Evolutionary conservation across 2,888 invertebrate genomes (phyloP).

Genomic region (Agapostemon virescens): DNA sequence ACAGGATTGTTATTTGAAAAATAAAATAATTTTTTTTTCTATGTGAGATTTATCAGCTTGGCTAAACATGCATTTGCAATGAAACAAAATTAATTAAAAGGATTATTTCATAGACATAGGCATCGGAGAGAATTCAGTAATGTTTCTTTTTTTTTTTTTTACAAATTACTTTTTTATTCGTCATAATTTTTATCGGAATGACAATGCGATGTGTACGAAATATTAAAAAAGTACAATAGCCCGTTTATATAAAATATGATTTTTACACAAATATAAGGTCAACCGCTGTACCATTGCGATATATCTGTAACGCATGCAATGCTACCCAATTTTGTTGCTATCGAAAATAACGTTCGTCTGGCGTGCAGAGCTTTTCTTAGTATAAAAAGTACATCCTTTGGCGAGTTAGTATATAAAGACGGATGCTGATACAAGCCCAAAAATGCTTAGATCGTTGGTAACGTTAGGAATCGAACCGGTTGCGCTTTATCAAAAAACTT

Average conservation of each 20-base stretch:
- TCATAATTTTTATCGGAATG: constrained; percentile 76
- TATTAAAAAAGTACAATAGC: constrained; percentile 80
- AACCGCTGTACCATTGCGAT: constrained; percentile 69
- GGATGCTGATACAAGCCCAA: constrained; percentile 52
- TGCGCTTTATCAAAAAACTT: constrained; percentile 4
- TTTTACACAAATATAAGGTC: constrained; percentile 77
- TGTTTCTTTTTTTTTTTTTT: constrained; percentile 48
- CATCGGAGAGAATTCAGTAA: not conserved
- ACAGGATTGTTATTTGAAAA: not conserved
- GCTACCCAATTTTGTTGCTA: constrained; percentile 68
- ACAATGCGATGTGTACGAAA: constrained; percentile 77
- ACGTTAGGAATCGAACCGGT: constrained; percentile 27
- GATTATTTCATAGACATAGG: not conserved
- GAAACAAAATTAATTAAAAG: not conserved
- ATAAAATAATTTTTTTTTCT: not conserved
- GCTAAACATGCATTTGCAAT: not conserved
- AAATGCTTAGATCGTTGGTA: constrained; percentile 35
- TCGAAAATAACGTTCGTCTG: constrained; percentile 69
- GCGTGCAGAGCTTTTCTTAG: constrained; percentile 59
- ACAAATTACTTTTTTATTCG: constrained; percentile 76
- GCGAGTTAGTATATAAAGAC: constrained; percentile 56
- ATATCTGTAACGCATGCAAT: constrained; percentile 70
- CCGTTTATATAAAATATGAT: constrained; percentile 80
- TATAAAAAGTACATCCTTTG: constrained; percentile 68
- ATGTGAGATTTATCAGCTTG: not conserved